Evolutionary conservation across 1,140 invertebrate genomes (phyloP).

Genomic region (Ctenoplectra terminalis): DNA sequence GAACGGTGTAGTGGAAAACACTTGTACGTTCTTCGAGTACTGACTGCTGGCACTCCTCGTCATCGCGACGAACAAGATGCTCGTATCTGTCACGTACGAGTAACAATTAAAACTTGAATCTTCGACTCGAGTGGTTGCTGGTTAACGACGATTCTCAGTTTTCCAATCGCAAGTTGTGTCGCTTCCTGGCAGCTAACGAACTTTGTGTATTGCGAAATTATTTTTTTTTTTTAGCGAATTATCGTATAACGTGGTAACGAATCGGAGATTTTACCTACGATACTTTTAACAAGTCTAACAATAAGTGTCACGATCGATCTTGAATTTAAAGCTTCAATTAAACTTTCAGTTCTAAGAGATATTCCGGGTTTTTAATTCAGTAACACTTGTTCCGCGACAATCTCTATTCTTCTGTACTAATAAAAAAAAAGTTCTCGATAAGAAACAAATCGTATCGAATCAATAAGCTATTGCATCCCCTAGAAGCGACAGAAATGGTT

Average conservation of each 20-base stretch:
- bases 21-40: conserved; percentile 57
- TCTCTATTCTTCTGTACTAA: not conserved
- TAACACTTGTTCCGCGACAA: too few relatives aligned
- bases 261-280: too few relatives aligned
- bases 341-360: too few relatives aligned
- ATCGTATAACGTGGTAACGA: too few relatives aligned
- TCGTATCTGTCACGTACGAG: conserved; percentile 48
- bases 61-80: conserved; percentile 33
- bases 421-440: not conserved
- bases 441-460: not conserved
- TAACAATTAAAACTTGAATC: conserved; percentile 66
- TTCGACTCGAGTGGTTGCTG: not conserved
- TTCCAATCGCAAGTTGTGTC: not conserved
- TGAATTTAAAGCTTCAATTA: too few relatives aligned
- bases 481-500: not conserved
- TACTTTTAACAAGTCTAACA: too few relatives aligned
- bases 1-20: conserved; percentile 54
- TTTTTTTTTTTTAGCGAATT: too few relatives aligned
- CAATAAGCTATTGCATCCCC: not conserved
- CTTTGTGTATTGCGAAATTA: too few relatives aligned
- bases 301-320: too few relatives aligned
- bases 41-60: conserved; percentile 62
- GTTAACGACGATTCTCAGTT: conserved; percentile 26
- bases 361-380: too few relatives aligned
- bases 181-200: too few relatives aligned